Conservation (phyloP, 2,888 invertebrate species). For the Acrobasis consociella region DNA sequence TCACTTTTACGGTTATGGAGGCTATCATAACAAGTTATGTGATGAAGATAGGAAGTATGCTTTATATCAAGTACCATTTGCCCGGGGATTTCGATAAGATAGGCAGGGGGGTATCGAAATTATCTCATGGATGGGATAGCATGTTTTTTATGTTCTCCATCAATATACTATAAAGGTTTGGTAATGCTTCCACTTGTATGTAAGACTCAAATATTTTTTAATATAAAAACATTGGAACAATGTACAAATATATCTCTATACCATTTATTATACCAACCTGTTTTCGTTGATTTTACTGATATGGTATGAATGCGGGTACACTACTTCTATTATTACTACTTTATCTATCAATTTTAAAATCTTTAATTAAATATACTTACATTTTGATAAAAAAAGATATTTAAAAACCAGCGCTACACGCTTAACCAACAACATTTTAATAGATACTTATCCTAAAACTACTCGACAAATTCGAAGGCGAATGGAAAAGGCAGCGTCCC, state of each 20-base stretch:
- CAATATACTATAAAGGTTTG: neutral
- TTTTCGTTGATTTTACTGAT: too few relatives aligned
- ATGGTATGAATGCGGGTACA: too few relatives aligned
- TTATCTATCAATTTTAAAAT: neutral
- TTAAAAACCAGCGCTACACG: neutral
- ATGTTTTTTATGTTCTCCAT: neutral
- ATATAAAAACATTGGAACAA: too few relatives aligned
- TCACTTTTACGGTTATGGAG: slow-evolving; percentile 17
- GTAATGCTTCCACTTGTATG: neutral
- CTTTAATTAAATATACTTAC: neutral
- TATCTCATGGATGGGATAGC: slow-evolving; percentile 2
- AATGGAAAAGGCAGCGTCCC: slow-evolving; percentile 46
- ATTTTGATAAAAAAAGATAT: neutral
- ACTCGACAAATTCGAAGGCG: slow-evolving; percentile 28
- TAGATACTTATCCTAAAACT: slow-evolving; percentile 28
- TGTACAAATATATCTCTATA: too few relatives aligned
- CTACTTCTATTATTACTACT: too few relatives aligned
- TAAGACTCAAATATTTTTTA: neutral
- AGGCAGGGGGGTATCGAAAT: slow-evolving; percentile 11
- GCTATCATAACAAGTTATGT: slow-evolving; percentile 15
- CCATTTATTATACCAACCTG: too few relatives aligned
- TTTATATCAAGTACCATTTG: slow-evolving; percentile 20
- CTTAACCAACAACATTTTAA: slow-evolving; percentile 10
- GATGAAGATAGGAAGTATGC: slow-evolving; percentile 14
- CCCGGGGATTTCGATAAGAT: slow-evolving; percentile 3